A percentile compares a stretch with the other conserved stretches of the same genome.
Conservation (phyloP, 2,113 vertebrate genomes). For the Regulus satrapa region DNA sequence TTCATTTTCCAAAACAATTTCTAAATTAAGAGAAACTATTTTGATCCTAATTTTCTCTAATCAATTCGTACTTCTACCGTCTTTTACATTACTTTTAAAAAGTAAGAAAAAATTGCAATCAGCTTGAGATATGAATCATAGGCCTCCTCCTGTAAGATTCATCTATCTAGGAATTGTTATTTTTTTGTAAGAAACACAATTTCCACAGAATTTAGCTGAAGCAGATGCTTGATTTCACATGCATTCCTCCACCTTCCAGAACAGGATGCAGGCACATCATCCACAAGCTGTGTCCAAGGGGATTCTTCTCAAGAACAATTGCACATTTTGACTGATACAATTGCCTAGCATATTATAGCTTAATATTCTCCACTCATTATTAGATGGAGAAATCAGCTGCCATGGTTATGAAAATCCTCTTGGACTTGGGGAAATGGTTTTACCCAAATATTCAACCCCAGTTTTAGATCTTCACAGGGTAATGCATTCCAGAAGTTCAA, state of each 20-base stretch:
- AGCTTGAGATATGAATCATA: constrained; percentile 1
- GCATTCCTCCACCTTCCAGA: not conserved
- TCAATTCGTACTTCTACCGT: not conserved
- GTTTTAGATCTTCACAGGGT: not conserved
- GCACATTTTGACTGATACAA: not conserved
- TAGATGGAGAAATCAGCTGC: not conserved
- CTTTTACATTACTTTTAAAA: not conserved
- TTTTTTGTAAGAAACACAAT: constrained; percentile 48
- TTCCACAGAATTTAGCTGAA: constrained; percentile 15
- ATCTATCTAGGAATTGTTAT: not conserved
- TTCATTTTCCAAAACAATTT: not conserved
- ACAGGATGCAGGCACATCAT: not conserved
- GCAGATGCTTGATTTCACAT: not conserved
- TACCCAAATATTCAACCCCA: not conserved
- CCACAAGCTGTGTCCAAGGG: not conserved
- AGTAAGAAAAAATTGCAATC: not conserved
- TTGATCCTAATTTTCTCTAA: not conserved
- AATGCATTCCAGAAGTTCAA: constrained; percentile 32
- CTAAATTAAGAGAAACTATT: not conserved
- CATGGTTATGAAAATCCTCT: constrained; percentile 3
- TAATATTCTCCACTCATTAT: not conserved
- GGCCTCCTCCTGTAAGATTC: not conserved
- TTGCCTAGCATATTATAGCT: not conserved
- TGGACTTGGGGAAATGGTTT: not conserved
- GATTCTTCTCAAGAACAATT: not conserved